Base-by-base conservation (phyloP, 2,888 invertebrate species). In the Rhodophaea formosa region DNA sequence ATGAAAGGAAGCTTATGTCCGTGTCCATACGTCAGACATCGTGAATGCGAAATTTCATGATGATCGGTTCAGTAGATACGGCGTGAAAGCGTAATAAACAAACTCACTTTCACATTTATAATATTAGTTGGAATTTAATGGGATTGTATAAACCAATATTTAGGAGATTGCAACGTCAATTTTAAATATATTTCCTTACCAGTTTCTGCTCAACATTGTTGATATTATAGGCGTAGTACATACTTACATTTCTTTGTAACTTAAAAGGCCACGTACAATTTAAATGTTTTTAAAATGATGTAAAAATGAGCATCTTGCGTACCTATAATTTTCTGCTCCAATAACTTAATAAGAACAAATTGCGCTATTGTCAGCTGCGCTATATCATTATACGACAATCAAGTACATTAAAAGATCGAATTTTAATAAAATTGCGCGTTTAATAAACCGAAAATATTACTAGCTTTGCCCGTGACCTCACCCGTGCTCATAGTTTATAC, bases 381-480 rank as follows among this genome's bases (percentile, higher is more conserved):
- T 23, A 15, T 39, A n/a, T 39, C 10, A 39, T 39, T 39, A 8
- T 12, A n/a, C 3, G 12, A 39, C 10, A 29, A 53, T 29, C 23
- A 29, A 42, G 8, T 17, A 29, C 17, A 43, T 53, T 29, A 45
- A 45, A 30, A 54, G 47, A 17, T 12, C 29, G 10, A 42, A 51
- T 42, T 30, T 42, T 43, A 56, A 42, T 30, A 43, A 30, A 43
- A 42, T 51, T 35, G 7, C 30, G 16, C 30, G 16, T 14, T 42
- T 42, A 35, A 46, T 42, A 56, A 43, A 51, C 39, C 53, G 44
- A 49, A 23, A 56, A 58, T 53, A 47, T n/a, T 51, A 12, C 12
- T n/a, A 39, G 39, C 23, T 23, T 23, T 5, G 23, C 23, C 5
- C 23, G n/a, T n/a, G n/a, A n/a, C n/a, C n/a, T n/a, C n/a, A n/a